phyloP scores from a whole-genome alignment of 2,113 vertebrate genomes.

The Mormyrus iriodes region DNA sequence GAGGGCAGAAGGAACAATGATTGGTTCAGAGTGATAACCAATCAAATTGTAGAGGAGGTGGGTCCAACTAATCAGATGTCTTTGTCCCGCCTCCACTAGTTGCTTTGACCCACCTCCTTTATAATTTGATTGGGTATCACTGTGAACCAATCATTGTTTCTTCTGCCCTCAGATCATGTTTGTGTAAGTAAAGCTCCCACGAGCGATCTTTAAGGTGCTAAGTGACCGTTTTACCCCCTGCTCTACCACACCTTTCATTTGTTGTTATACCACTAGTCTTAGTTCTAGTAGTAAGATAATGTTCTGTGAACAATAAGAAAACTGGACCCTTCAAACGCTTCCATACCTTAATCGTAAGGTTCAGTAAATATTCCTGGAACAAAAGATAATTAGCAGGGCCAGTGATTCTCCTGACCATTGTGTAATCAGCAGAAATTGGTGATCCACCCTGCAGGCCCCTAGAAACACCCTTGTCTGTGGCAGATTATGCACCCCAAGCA shows the following conservation, averaged over 20 bases:
- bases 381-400: neutral
- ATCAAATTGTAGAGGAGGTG: too few relatives aligned
- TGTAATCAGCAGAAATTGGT: neutral
- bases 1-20: too few relatives aligned
- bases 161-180: too few relatives aligned
- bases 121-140: too few relatives aligned
- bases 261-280: neutral
- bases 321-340: neutral
- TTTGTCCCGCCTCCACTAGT: too few relatives aligned
- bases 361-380: neutral
- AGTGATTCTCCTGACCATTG: neutral
- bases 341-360: neutral
- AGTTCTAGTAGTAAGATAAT: neutral
- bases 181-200: too few relatives aligned
- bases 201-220: neutral
- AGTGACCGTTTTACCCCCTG: neutral
- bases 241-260: neutral
- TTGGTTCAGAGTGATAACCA: too few relatives aligned
- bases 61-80: too few relatives aligned
- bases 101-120: too few relatives aligned
- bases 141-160: too few relatives aligned
- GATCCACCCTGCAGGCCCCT: neutral
- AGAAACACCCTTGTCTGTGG: neutral
- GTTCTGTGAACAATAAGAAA: neutral
- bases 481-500: neutral